A percentile compares a stretch with the other conserved stretches of the same genome.
phyloP scores from a whole-genome alignment of 2,888 invertebrate species.

The Aspidiotus destructor region DNA sequence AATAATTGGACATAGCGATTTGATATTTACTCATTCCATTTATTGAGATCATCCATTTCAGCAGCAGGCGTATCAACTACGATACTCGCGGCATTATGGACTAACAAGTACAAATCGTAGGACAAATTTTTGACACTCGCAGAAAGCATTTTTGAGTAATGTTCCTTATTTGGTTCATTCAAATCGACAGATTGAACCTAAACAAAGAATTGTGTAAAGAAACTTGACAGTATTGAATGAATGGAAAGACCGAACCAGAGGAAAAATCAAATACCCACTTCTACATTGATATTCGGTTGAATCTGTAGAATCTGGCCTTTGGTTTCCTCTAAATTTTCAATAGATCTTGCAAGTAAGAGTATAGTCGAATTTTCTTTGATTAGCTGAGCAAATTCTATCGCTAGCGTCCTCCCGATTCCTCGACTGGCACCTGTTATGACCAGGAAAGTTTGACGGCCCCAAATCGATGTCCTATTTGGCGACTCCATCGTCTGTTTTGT shows the following conservation, averaged over 20 bases:
- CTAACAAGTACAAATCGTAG: conserved; percentile 60
- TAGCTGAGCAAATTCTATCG: conserved; percentile 57
- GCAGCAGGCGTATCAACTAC: conserved; percentile 57
- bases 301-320: conserved; percentile 47
- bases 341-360: conserved; percentile 65
- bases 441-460: conserved; percentile 43
- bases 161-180: conserved; percentile 44
- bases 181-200: conserved; percentile 50
- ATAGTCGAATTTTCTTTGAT: conserved; percentile 60
- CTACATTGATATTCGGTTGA: conserved; percentile 47
- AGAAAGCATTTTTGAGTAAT: conserved; percentile 38
- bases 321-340: conserved; percentile 55
- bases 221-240: neutral
- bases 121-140: conserved; percentile 43
- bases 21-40: conserved; percentile 52
- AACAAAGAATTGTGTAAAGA: conserved; percentile 25
- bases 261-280: too few relatives aligned
- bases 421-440: conserved; percentile 77
- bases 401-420: conserved; percentile 75
- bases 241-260: too few relatives aligned
- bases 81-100: conserved; percentile 81
- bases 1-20: neutral
- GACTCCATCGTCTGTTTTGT: conserved; percentile 16
- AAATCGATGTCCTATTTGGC: conserved; percentile 36
- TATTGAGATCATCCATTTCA: conserved; percentile 53